Base-by-base conservation (phyloP, 2,797 vertebrate genomes). In the Arnoldichthys spilopterus region DNA sequence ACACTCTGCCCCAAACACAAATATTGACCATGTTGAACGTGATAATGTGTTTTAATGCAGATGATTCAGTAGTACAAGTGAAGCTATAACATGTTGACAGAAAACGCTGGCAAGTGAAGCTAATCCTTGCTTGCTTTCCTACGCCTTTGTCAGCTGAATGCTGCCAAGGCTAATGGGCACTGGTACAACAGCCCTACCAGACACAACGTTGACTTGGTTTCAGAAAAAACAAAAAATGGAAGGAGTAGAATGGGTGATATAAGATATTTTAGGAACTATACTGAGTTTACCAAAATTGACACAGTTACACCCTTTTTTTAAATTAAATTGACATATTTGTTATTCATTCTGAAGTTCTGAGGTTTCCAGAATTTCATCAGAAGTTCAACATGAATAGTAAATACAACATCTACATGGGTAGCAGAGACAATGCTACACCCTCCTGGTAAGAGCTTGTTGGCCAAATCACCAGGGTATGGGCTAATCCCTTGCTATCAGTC, bases 61-160 rank as follows among this genome's bases (percentile, higher is more conserved):
- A 51, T 62, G 22, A 34, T 43, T 71, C 18, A 16, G 37, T 47
- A 49, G 67, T 51, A 4, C 40, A 43, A 63, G 32, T 53, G 22
- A 53, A 68, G 66, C 20, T 47, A 16, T 15, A 37, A 20, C 26
- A 68, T 56, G 51, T 40, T 22, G 59, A 49, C 54, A 43, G 32
- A 15, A 73, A 73, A 64, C 20, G 8, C 8, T 68, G n/a, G 6
- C 37, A 68, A 49, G 62, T 26, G 11, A 59, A 28, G 43, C 13
- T 47, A 54, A 79, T 54, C 63, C 61, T 18, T 74, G 47, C 16
- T 72, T 47, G 30, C 43, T 59, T 61, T 51, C 22, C 18, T 16
- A 11, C 3, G 7, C 67, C 22, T 54, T 66, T 49, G 26, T 77
- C 24, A 69, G 45, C 51, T 28, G 49, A 43, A 2, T 45, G 37